Conservation (phyloP, 92 coral and sea anemone species). For the Siderastrea radians region DNA sequence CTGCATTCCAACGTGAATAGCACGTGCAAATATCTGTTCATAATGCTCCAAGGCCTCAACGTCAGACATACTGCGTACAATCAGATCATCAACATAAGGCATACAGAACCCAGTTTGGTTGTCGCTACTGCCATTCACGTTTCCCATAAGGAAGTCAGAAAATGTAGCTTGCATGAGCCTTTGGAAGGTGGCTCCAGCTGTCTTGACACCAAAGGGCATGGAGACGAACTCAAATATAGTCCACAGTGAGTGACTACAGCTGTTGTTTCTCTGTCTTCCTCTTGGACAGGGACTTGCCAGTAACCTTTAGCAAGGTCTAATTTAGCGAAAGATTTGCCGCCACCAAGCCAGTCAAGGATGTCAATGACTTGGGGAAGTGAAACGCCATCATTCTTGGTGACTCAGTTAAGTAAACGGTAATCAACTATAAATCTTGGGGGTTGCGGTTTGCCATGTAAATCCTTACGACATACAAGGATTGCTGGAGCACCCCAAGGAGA, state of each 20-base stretch:
- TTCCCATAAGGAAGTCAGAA: too few species aligned
- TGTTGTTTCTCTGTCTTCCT: too few species aligned
- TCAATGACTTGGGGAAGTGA: slow-evolving; percentile 25
- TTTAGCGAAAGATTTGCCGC: slow-evolving; percentile 23
- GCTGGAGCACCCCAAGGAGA: slow-evolving; percentile 57
- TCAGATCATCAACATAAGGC: too few species aligned
- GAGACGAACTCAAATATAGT: slow-evolving; percentile 24
- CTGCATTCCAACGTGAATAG: too few species aligned
- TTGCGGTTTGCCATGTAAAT: slow-evolving; percentile 38
- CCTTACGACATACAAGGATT: slow-evolving; percentile 25
- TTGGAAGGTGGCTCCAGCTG: slow-evolving; percentile 44
- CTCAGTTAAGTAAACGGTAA: slow-evolving; percentile 26
- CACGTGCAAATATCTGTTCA: too few species aligned
- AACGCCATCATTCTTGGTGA: slow-evolving; percentile 42
- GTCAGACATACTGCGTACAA: too few species aligned
- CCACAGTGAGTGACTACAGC: too few species aligned
- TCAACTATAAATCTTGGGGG: slow-evolving; percentile 23
- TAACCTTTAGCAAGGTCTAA: slow-evolving; percentile 34
- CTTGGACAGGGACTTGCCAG: too few species aligned
- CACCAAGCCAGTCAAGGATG: slow-evolving; percentile 40
- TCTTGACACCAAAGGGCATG: slow-evolving; percentile 43
- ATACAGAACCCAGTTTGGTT: too few species aligned
- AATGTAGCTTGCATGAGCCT: slow-evolving; percentile 34
- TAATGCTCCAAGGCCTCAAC: too few species aligned
- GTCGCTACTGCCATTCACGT: too few species aligned